Evolutionary conservation across 2,113 vertebrate species (phyloP), one percentile per base, ranked within the genome.

Genomic region (Origma solitaria): DNA sequence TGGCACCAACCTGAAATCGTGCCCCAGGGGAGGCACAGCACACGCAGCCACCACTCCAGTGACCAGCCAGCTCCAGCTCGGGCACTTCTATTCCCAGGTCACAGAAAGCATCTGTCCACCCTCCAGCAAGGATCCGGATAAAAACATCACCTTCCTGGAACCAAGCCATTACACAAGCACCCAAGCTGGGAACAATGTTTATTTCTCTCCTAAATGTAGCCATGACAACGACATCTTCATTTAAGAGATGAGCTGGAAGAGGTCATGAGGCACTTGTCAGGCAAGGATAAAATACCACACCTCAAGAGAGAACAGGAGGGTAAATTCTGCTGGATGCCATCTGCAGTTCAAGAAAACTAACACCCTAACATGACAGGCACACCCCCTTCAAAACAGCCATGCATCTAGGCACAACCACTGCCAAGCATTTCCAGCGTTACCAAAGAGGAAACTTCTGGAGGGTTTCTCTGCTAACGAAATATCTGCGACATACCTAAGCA

Each of bases 141-240:
- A 83, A 90, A 88, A 69, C 27, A 85, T 17, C 51, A 42, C 60
- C 68, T 61, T 61, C 58, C 54, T 73, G 5, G 3, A 90, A 93
- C 5, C 42, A 9, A 92, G 75, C 40, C 30, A 3, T 65, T 75
- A 54, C 61, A 51, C 90, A 92, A 88, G 76, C 7, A 1, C 49
- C 75, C 58, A 40, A 40, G 58, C 80, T 44, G 81, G n/a, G 69
- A 83, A 66, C 78, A 53, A 10, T 71, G 53, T 69, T 76, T 88
- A 58, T 82, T 49, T 70, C 51, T 78, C 56, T 3, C 6, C 79
- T 68, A 64, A 92, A 84, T 0, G 84, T 95, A 96, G 82, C 28
- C 92, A 94, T 88, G 90, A 90, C 96, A 95, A 97, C 88, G 68
- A 96, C 86, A 91, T 93, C 81, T 88, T 89, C 89, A 73, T 83